Evolutionary conservation across 37 sponge, comb jelly and placozoan genomes (phyloP).

Genomic region (Bolinopsis microptera): DNA sequence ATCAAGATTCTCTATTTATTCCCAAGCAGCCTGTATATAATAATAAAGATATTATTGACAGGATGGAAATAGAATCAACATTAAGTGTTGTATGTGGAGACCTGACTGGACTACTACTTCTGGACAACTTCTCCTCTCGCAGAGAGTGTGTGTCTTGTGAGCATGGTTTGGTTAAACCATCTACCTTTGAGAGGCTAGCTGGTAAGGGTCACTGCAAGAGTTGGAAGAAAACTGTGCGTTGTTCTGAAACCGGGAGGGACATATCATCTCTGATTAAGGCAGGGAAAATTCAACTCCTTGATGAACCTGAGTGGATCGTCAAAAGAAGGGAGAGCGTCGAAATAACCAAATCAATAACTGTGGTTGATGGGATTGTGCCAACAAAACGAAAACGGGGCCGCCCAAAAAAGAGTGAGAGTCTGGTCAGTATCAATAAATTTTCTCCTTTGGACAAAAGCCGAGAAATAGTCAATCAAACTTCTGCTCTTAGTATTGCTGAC

Average conservation of each 20-base stretch:
- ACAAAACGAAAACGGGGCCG: conserved; percentile 22
- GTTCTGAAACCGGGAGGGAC: background rate
- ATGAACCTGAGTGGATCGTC: background rate
- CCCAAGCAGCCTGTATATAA: too few species aligned
- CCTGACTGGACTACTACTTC: background rate
- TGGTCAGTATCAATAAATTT: background rate
- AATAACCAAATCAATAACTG: background rate
- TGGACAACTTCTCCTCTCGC: background rate
- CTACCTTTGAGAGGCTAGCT: conserved; percentile 32
- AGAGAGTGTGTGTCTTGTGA: conserved; percentile 29
- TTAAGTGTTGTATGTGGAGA: background rate
- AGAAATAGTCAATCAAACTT: background rate
- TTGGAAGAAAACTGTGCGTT: background rate
- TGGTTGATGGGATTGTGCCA: background rate
- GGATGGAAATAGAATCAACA: background rate
- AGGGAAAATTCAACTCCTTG: background rate
- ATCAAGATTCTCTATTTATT: too few species aligned
- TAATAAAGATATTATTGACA: too few species aligned
- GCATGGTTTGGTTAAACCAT: conserved; percentile 11
- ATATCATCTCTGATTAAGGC: background rate
- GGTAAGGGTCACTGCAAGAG: background rate
- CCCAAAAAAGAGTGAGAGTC: conserved; percentile 16
- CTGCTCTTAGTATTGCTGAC: background rate
- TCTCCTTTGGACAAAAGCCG: background rate
- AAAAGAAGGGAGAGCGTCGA: background rate